Base-by-base conservation (phyloP, 2,888 invertebrate genomes). In the Saturnia japonica region DNA sequence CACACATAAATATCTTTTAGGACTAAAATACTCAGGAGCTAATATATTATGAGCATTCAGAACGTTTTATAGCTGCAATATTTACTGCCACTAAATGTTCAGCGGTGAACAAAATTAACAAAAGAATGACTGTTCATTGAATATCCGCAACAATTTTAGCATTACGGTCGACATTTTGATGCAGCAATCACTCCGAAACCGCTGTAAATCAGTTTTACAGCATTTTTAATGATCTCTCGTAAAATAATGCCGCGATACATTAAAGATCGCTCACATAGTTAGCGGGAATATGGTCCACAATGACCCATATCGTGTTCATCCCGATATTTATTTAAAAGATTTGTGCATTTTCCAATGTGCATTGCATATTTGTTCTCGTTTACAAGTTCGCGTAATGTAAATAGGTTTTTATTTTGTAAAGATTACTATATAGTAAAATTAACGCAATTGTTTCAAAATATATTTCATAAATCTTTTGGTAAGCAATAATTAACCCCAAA, bases 181-280 rank as follows among this genome's bases (percentile, higher is more conserved):
- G 84, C 82, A 77, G 81, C 82, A 85, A 90, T 90, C 88, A 88
- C 84, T 88, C 82, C 77, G 80, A 80, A 77, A 74, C 76, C 70
- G 79, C 76, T 80, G 81, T 93, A 93, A 93, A 93, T 93, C 93
- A 94, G 85, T 86, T 91, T 92, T 90, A 90, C 89, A 86, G 83
- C 86, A 83, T 82, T 88, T 91, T 92, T 93, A 91, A 93, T 90
- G 89, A 85, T 84, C 83, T 76, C 74, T 84, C 82, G 85, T 91
- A 88, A 91, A 89, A 85, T 85, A 82, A 78, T 57, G 51, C 22
- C 25, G 51, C 22, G 42, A 28, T 51, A 67, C 34, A 70, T 60
- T 67, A 25, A 43, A 43, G n/a, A 64, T 64, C 12, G 40, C 64
- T 64, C 64, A 64, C 40, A 64, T 64, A 64, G 64, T 40, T 64